Conservation (phyloP, 2,797 vertebrate species). For the Cossypha niveicapilla region DNA sequence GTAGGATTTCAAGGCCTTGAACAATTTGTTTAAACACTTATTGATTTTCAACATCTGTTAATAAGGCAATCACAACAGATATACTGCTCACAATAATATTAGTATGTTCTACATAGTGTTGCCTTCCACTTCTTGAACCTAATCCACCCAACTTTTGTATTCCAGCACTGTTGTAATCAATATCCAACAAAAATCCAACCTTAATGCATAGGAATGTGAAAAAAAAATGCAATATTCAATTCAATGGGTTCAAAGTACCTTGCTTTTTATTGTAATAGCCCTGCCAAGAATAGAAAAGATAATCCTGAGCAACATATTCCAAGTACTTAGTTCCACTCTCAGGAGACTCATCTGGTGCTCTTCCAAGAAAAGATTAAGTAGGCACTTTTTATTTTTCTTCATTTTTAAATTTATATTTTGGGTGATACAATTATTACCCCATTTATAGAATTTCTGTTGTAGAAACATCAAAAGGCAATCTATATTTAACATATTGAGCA, state of each 20-base stretch:
- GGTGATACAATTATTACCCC: background rate
- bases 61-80: background rate
- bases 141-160: rapidly evolving
- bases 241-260: background rate
- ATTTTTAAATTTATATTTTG: background rate
- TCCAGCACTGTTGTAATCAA: background rate
- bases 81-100: background rate
- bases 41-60: background rate
- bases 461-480: background rate
- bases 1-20: background rate
- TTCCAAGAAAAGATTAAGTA: background rate
- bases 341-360: background rate
- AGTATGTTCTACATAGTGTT: background rate
- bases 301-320: background rate
- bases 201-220: background rate
- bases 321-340: background rate
- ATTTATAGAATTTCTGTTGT: background rate
- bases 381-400: background rate
- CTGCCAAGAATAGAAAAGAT: background rate
- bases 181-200: background rate
- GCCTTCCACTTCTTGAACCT: background rate
- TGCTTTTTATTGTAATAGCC: background rate
- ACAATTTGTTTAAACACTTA: background rate
- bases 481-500: background rate
- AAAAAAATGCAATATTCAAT: background rate